These are phyloP conservation scores for Alectoris magna DNA, from an alignment of 2,797 vertebrate genomes.

Conservation along the genomic window DNA sequence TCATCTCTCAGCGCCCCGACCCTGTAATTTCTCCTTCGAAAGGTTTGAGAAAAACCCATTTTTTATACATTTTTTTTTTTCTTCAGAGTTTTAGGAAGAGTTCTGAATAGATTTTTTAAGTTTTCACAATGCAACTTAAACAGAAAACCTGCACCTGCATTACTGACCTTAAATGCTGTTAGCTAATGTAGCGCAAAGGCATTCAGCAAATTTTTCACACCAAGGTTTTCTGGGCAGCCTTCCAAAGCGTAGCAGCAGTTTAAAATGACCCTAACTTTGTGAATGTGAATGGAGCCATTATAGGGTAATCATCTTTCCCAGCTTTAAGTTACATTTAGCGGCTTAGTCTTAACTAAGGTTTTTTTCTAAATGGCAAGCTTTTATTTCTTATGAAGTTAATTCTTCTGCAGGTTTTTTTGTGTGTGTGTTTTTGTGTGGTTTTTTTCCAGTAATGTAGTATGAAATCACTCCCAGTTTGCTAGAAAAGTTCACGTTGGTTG, in stretches of 20 bases:
- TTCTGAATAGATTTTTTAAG: background rate
- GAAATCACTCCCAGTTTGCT: background rate
- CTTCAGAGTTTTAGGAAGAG: background rate
- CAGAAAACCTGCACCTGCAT: background rate
- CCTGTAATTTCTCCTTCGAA: background rate
- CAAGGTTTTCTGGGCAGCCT: conserved; percentile 57
- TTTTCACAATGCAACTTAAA: background rate
- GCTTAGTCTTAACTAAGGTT: background rate
- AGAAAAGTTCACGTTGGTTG: background rate
- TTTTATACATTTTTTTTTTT: background rate
- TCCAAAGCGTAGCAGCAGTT: conserved; percentile 55
- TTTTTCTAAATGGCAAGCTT: background rate
- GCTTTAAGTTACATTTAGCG: conserved; percentile 26
- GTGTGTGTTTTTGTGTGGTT: background rate
- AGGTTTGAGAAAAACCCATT: background rate
- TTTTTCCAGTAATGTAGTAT: background rate
- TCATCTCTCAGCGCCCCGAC: background rate
- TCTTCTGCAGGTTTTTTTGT: background rate
- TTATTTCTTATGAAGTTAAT: conserved; percentile 39
- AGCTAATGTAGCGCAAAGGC: conserved; percentile 41
- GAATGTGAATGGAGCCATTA: conserved; percentile 55
- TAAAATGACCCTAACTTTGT: conserved; percentile 42
- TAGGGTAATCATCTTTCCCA: conserved; percentile 35
- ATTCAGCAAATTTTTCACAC: conserved; percentile 60
- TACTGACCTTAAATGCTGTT: conserved; percentile 50